Evolutionary conservation across 1,140 invertebrate species (phyloP), one percentile per base, ranked within the genome.

Genomic region (Drosophila fuyamai): DNA sequence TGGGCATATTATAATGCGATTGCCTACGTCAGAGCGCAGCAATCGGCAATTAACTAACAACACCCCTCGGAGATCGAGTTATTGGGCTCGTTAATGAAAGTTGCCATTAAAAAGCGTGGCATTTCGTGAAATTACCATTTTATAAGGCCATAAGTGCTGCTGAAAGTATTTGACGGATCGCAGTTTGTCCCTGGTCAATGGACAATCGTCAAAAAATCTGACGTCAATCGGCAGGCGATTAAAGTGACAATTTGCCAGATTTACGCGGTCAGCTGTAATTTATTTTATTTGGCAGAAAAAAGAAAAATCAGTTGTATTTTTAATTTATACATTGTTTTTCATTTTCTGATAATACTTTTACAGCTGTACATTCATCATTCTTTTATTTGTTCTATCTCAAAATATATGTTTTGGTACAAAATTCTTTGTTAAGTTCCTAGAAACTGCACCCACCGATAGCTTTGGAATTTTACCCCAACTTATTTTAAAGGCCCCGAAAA

Each of bases 21-120:
- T 60, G 55, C 43, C 62, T 47, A 67, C 72, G 54, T 44, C 72
- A 76, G 43, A 50, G 50, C 27, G 38, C 35, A 23, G 40, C 74
- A 70, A 70, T 77, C 79, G 83, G 84, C 72, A 88, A 86, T 88
- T 83, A 88, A 88, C 83, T 88, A 88, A 88, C 75, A 76, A 76
- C 50, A 40, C 56, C 47, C 41, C 47, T 43, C 35, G 36, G 16
- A 18, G 50, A 56, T 55, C 61, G 48, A 46, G 50, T 56, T 36
- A 36, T 72, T 9, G 76, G 57, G 58, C 74, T 73, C 66, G 76
- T 79, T 88, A 79, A 89, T 74, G 72, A 70, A 76, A 80, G 63
- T 77, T 89, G 72, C 60, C 67, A 83, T 88, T 83, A 88, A 88
- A 67, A 62, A 76, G 58, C 68, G 53, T 81, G 70, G 61, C 83